phyloP scores from a whole-genome alignment of 2,888 invertebrate species.

The Mimachlamys varia region DNA sequence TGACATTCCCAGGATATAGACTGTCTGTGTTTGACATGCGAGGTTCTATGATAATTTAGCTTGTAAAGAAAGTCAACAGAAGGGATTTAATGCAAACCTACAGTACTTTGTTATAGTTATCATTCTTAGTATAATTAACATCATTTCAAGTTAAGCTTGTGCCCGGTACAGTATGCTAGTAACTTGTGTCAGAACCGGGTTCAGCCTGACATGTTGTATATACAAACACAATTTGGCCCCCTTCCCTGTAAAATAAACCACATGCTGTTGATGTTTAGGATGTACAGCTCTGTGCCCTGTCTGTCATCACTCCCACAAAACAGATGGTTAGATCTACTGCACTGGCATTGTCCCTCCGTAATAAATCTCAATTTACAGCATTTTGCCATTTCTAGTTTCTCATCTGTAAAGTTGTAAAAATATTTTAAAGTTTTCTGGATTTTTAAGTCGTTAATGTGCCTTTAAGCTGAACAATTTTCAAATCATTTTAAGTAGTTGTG shows the following conservation, averaged over 20 bases:
- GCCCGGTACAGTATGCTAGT: not conserved
- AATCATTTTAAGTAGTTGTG: too few relatives aligned
- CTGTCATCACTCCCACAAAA: not conserved
- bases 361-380: not conserved
- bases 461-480: too few relatives aligned
- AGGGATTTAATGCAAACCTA: too few relatives aligned
- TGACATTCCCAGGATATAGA: too few relatives aligned
- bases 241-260: not conserved
- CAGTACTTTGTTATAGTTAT: too few relatives aligned
- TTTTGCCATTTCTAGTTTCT: not conserved
- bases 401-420: not conserved
- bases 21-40: too few relatives aligned
- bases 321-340: not conserved
- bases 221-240: conserved; percentile 8
- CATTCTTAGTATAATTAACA: too few relatives aligned
- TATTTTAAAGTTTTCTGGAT: too few relatives aligned
- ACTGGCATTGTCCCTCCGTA: not conserved
- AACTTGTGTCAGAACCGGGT: not conserved
- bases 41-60: too few relatives aligned
- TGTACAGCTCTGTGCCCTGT: not conserved
- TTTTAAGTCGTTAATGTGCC: too few relatives aligned
- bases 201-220: not conserved
- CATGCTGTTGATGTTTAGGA: not conserved
- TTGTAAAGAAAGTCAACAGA: too few relatives aligned
- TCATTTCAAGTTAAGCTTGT: too few relatives aligned